These are phyloP conservation scores for Cryptocheilus praepositus DNA, from an alignment of 2,888 invertebrate genomes.

Conservation along the genomic window DNA sequence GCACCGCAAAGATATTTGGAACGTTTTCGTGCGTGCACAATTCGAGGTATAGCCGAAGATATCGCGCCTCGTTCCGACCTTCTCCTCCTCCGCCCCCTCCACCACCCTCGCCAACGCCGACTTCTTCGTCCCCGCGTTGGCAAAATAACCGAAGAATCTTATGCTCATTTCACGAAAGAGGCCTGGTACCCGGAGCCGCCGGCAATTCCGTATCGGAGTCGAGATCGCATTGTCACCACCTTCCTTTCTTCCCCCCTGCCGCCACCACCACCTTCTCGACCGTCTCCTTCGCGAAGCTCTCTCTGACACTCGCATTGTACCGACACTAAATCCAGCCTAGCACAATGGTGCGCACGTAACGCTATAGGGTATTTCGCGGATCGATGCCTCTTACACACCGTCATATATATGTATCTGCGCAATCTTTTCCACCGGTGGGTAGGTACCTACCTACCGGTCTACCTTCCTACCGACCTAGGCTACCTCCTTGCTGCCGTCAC, in stretches of 20 bases:
- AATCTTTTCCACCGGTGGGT: conserved; percentile 37
- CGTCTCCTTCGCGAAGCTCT: conserved; percentile 28
- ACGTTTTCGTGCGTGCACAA: conserved; percentile 41
- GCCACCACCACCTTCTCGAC: conserved; percentile 20
- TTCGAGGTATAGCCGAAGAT: conserved; percentile 43
- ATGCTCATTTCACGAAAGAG: conserved; percentile 59
- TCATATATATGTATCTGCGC: conserved; percentile 27
- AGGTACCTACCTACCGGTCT: conserved; percentile 27
- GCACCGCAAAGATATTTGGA: conserved; percentile 60
- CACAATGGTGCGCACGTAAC: conserved; percentile 60
- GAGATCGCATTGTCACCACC: conserved; percentile 59
- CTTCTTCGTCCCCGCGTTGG: conserved; percentile 29
- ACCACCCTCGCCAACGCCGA: neutral
- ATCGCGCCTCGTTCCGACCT: conserved; percentile 44
- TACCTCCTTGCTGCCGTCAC: neutral
- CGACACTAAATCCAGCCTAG: conserved; percentile 62
- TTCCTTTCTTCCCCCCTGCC: conserved; percentile 29
- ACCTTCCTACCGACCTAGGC: too few relatives aligned
- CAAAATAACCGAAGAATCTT: conserved; percentile 62
- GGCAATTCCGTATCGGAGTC: conserved; percentile 61
- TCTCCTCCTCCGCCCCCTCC: neutral
- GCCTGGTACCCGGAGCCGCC: conserved; percentile 49
- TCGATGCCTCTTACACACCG: conserved; percentile 60
- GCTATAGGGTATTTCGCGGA: conserved; percentile 65
- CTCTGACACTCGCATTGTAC: conserved; percentile 47